Evolutionary conservation across 2,888 invertebrate species (phyloP), one percentile per base, ranked within the genome.

Genomic region (Brachyptera putata): DNA sequence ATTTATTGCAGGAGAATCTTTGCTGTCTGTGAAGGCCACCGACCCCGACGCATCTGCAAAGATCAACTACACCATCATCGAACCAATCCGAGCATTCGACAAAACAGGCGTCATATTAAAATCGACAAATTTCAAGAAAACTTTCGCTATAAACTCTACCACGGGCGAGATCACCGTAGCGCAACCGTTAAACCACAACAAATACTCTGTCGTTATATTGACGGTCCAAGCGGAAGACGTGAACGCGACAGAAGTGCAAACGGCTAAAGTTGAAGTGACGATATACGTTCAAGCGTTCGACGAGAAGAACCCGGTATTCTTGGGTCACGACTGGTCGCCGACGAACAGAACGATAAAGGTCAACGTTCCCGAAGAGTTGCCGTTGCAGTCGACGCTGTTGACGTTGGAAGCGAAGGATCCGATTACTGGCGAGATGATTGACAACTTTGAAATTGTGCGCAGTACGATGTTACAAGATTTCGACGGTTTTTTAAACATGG

Each of bases 201-300:
- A 36, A 11, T 53, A 14, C 0, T 87, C 89, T 1, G 86, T 88
- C 4, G 79, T 89, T 0, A 87, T 87, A 64, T 73, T 91, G n/a
- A 84, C 84, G 0, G 79, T 89, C 0, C 81, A 84, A 73, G 91
- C 84, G 0, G 75, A 76, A 18, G 91, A 91, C 72, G 64, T 82
- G 1, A 88, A 89, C 68, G 91, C 88, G 0, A 64, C 63, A 16
- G 64, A 85, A 1, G 75, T 76, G 1, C 89, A 89, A 71, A 77
- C 80, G 43, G 84, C 83, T 53, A 74, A 78, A 56, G 82, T 82
- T 0, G 89, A 89, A 68, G 84, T 89, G 4, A 88, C 89, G 0
- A 78, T 90, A 39, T 90, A 89, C 69, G 82, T 91, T 25, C 87
- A 89, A 70, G 87, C 89, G 0, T 86, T 85, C 70, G 84, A 85